Base-by-base conservation (phyloP, 2,113 vertebrate genomes). In the Mionectes macconnelli region DNA sequence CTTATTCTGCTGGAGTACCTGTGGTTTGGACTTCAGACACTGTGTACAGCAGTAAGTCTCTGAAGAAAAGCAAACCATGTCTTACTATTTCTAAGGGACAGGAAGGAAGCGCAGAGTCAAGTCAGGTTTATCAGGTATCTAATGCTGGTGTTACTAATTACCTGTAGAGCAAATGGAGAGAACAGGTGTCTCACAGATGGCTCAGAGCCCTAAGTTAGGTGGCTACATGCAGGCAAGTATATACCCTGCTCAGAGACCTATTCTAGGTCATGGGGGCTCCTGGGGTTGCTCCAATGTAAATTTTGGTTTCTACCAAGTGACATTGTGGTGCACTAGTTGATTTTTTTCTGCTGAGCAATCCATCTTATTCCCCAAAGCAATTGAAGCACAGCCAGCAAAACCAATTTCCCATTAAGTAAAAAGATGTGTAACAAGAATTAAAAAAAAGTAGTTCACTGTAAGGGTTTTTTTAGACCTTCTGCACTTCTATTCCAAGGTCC, bases 1-100 rank as follows among this genome's bases (percentile, higher is more conserved):
- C 33, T 10, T 27, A 8, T 57, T 66, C 27, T 72, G 10, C 16
- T 1, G 2, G 9, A 5, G 3, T 14, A 7, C 6, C 14, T 37
- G 62, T 15, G 40, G 7, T 27, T 82, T 49, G 15, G 14, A 68
- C 7, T 53, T 49, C 0, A 0, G 25, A 31, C 50, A n/a, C 0
- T 0, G 27, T 10, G 28, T 73, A 17, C 19, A 60, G 27, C 21
- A 50, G 22, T 9, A 30, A 35, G 4, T 24, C n/a, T 53, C 20
- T 49, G 64, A 62, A n/a, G 40, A 82, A 67, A 42, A 24, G 1
- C 0, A 2, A 84, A 19, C 8, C 21, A 2, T 35, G 15, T 17
- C 49, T 73, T 24, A 17, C 22, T 52, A 19, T 30, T 79, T 83
- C 33, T 53, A 49, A 69, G 23, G 16, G 20, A 1, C 28, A 44